These are phyloP conservation scores for Mormoops blainvillei DNA, from an alignment of 2,113 vertebrate genomes.

Conservation along the genomic window DNA sequence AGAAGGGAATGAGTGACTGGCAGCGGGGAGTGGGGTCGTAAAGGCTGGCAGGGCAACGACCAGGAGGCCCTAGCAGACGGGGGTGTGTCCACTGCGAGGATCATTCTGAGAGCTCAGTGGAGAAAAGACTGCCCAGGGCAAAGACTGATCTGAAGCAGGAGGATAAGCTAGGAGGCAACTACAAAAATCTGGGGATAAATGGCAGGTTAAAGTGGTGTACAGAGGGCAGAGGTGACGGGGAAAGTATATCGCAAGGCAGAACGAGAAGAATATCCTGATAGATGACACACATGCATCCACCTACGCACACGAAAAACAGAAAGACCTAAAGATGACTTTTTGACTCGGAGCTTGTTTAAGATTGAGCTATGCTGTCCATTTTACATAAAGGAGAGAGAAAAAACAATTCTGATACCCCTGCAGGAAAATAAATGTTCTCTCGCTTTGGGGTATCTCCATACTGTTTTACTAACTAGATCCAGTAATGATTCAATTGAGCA, in stretches of 20 bases:
- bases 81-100: no score
- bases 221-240: neutral
- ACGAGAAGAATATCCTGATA: neutral
- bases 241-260: neutral
- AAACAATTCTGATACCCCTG: neutral
- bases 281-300: no score
- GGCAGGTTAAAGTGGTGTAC: neutral
- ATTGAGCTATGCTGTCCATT: neutral
- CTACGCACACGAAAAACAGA: neutral
- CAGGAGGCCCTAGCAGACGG: neutral
- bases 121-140: rapidly evolving
- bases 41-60: rapidly evolving
- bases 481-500: neutral
- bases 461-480: neutral
- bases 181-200: neutral
- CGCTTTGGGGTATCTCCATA: neutral
- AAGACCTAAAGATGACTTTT: neutral
- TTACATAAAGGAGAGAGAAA: neutral
- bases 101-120: neutral
- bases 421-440: neutral
- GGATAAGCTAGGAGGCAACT: neutral
- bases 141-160: neutral
- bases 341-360: neutral
- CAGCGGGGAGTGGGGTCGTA: rapidly evolving
- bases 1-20: neutral